Conservation (phyloP, 2,797 vertebrate species). For the Poeciliopsis presidionis region DNA sequence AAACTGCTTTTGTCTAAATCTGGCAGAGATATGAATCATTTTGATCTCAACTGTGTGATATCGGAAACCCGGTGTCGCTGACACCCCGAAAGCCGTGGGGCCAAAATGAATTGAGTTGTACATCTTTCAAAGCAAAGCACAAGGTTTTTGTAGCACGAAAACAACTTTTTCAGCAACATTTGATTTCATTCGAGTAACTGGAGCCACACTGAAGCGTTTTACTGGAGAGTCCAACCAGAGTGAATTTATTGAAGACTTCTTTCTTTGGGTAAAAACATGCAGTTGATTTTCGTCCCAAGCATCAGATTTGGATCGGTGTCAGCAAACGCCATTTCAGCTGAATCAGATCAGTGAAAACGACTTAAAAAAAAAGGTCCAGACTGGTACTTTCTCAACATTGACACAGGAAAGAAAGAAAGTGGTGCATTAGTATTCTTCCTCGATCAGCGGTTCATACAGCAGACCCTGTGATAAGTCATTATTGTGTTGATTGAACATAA, state of each 20-base stretch:
- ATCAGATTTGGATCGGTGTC: not conserved
- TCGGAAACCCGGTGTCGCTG: not conserved
- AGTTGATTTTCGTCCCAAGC: not conserved
- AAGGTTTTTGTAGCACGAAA: not conserved
- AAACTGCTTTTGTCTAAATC: not conserved
- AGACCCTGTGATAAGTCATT: conserved; percentile 19
- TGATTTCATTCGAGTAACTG: not conserved
- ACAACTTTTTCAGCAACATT: not conserved
- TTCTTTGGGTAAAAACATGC: not conserved
- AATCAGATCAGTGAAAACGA: not conserved
- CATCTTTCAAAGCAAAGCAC: not conserved
- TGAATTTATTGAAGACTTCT: not conserved
- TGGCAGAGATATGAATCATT: not conserved
- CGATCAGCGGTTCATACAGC: conserved; percentile 7
- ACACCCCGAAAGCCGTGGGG: not conserved
- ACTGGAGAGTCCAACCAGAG: not conserved
- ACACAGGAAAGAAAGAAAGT: not conserved
- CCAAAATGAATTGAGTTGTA: not conserved
- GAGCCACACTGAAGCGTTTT: not conserved
- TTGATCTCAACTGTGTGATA: not conserved
- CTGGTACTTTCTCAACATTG: not conserved
- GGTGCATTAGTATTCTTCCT: not conserved
- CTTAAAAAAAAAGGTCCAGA: not conserved
- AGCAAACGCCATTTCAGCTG: too few species aligned
- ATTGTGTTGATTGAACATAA: conserved; percentile 46